Evolutionary conservation across 2,113 vertebrate genomes (phyloP).

Genomic region (Phalacrocorax pelagicus): DNA sequence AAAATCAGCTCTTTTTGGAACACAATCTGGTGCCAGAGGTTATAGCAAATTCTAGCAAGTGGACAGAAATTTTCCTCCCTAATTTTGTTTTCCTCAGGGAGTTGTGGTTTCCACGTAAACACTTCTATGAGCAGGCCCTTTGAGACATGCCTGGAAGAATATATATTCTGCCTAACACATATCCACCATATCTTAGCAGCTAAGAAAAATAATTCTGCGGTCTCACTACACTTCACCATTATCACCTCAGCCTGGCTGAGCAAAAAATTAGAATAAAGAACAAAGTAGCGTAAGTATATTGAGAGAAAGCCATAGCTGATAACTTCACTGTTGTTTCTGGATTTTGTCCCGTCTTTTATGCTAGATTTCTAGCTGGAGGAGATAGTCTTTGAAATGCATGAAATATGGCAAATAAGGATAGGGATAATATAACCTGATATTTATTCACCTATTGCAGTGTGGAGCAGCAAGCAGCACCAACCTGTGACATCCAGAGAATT

Average conservation of each 20-base stretch:
- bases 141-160: conserved; percentile 25
- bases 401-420: neutral
- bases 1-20: neutral
- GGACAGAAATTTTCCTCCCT: conserved; percentile 15
- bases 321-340: conserved; percentile 32
- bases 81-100: conserved; percentile 34
- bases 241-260: conserved; percentile 6
- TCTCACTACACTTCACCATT: neutral
- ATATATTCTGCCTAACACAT: conserved; percentile 14
- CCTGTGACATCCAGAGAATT: neutral
- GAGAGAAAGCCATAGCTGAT: neutral
- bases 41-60: conserved; percentile 44
- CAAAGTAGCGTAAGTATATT: neutral
- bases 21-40: neutral
- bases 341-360: neutral
- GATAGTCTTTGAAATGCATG: conserved; percentile 4
- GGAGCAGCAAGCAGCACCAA: neutral
- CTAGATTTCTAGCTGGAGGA: conserved; percentile 8
- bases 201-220: conserved; percentile 14
- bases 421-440: neutral
- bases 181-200: conserved; percentile 18
- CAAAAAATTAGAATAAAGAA: neutral
- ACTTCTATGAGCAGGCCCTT: neutral
- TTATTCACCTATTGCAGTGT: neutral
- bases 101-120: conserved; percentile 59